Base-by-base conservation (phyloP, 1,140 invertebrate species). In the Drosophila varians region DNA sequence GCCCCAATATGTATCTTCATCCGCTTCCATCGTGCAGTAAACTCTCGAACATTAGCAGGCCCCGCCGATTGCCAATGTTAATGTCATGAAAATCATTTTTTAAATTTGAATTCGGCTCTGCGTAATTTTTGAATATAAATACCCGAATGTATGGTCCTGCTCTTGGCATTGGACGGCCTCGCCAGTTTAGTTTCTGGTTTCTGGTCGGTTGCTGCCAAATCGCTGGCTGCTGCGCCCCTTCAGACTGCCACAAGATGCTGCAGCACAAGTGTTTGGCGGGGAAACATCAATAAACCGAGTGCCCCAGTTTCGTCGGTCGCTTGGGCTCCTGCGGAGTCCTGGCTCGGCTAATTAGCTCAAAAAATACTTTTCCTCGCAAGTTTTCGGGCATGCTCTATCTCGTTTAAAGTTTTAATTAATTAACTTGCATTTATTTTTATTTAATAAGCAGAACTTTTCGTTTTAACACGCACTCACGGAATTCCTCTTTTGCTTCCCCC, bases 401-500 rank as follows among this genome's bases (percentile, higher is more conserved):
- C 61, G 69, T 65, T 74, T 57, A 49, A 77, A 77, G 57, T 86
- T 87, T 80, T 87, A 86, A 87, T 87, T 86, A 87, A 86, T 86
- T 77, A 80, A 87, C 82, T 86, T 82, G 82, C 73, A 74, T 77
- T 82, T 86, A 74, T 74, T 80, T 87, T 80, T 80, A 87, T 86
- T 82, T 82, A 82, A 80, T 82, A 82, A 86, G 74, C 77, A 86
- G 73, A 86, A 87, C 51, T 86, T 86, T 87, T 57, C 38, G 58
- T 48, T 74, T 65, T 53, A 38, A 43, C 54, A 12, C 38, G 18
- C 49, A 51, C 26, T 31, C 23, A 65, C 16, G 28, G 16, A 19
- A 19, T 46, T 26, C n/a, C 16, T 12, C 18, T 31, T 43, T 21
- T 36, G 47, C 21, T 12, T 14, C 6, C 14, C 42, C 2, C 38